These are phyloP conservation scores for Acleris cristana DNA, from an alignment of 2,888 invertebrate species.

Conservation along the genomic window DNA sequence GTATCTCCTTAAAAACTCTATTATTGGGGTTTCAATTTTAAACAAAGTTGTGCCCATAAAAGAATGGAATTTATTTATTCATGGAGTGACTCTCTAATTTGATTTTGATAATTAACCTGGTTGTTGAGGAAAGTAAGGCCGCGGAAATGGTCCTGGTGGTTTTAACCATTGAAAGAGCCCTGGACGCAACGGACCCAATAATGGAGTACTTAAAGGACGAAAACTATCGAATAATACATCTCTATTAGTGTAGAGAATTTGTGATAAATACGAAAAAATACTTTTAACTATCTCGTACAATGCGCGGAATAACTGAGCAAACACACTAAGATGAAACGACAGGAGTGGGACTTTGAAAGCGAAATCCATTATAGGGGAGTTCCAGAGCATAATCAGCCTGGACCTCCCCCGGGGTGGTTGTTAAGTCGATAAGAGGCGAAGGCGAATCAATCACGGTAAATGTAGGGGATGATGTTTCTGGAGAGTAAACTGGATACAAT, in stretches of 20 bases:
- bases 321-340: slow-evolving; percentile 77
- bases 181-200: background rate
- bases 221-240: slow-evolving; percentile 56
- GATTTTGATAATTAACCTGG: no score
- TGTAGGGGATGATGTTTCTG: slow-evolving; percentile 49
- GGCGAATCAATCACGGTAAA: slow-evolving; percentile 64
- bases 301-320: slow-evolving; percentile 60
- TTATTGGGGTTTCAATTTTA: no score
- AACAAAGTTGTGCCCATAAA: no score
- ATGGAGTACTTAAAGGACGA: slow-evolving; percentile 12
- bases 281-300: slow-evolving; percentile 60
- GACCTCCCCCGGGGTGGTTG: slow-evolving; percentile 73
- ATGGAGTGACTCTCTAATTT: no score
- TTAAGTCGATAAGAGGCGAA: slow-evolving; percentile 61
- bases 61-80: no score
- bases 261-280: slow-evolving; percentile 63
- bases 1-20: background rate
- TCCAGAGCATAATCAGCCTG: slow-evolving; percentile 78
- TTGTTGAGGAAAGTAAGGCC: background rate
- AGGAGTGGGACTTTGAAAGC: slow-evolving; percentile 80
- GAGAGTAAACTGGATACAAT: slow-evolving; percentile 62
- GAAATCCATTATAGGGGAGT: slow-evolving; percentile 77
- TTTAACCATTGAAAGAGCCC: slow-evolving; percentile 13
- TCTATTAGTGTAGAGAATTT: slow-evolving; percentile 69
- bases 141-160: background rate